Evolutionary conservation across 1,140 invertebrate species (phyloP), one percentile per base, ranked within the genome.

Genomic region (Drosophila navojoa): DNA sequence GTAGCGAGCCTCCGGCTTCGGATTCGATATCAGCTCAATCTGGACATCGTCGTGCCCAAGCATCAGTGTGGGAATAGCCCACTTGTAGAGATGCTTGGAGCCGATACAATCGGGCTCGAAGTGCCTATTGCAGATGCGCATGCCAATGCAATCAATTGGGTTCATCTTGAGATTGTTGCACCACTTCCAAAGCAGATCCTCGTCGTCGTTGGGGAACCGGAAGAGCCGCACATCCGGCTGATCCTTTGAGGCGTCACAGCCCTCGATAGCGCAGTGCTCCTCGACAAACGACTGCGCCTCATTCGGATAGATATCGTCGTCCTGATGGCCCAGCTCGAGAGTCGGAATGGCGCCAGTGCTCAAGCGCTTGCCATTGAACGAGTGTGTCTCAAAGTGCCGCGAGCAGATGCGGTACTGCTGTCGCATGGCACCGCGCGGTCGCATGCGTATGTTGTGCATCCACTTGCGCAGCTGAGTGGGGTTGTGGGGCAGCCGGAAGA

Each of bases 161-260:
- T 90, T 89, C 86, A 91, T 89, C 58, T 91, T 91, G 0, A 91
- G 77, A 58, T 91, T 91, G 27, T 91, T 85, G 52, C 90, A 91
- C 90, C 90, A 91, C 53, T 91, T 91, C 82, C 81, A 90, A 2
- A 91, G 57, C 47, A 90, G 55, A 44, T 91, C 90, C 52, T 91
- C 90, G 69, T 91, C 90, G 4, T 91, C 90, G 10, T 70, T 82
- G 35, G 90, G 90, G 16, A 91, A 91, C 11, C 84, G 82, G 63
- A 91, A 91, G 0, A 91, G 80, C 0, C 86, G 77, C 13, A 91
- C 86, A 2, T 90, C 90, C 5, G 81, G 67, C 49, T 90, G 76
- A 4, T 87, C 90, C 16, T 90, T 91, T 10, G 68, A 60, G 0
- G 82, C 64, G 22, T 76, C 76, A 27, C 90, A 91, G 15, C 86